Evolutionary conservation across 2,888 invertebrate species (phyloP).

Genomic region (Melanophora roralis): DNA sequence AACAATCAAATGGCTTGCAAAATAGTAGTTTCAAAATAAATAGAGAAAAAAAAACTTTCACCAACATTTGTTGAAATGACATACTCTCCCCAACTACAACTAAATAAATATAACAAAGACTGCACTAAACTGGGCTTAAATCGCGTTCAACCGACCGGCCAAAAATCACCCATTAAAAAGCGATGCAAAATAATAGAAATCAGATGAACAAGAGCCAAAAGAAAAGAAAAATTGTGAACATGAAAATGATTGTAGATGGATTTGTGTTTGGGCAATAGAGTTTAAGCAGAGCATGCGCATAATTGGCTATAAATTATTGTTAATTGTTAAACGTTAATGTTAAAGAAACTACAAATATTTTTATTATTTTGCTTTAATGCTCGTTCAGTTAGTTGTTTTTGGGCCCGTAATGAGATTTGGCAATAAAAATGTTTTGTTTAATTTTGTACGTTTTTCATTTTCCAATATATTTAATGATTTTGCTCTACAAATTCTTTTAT

Average conservation of each 20-base stretch:
- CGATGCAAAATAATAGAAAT: conserved; percentile 11
- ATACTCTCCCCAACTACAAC: conserved; percentile 39
- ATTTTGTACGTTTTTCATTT: conserved; percentile 36
- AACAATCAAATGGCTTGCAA: too few species aligned
- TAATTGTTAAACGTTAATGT: conserved; percentile 62
- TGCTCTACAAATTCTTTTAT: conserved; percentile 19
- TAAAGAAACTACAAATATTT: conserved; percentile 19
- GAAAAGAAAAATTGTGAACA: background rate
- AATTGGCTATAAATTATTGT: conserved; percentile 66
- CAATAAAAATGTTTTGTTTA: conserved; percentile 37
- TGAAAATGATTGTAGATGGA: conserved; percentile 35
- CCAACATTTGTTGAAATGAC: conserved; percentile 56
- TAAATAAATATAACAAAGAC: conserved; percentile 23
- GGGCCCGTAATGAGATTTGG: background rate
- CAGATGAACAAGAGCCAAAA: background rate
- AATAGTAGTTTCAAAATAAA: background rate
- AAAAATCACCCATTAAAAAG: conserved; percentile 40
- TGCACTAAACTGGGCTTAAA: conserved; percentile 18
- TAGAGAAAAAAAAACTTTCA: conserved; percentile 46
- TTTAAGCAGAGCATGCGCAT: conserved; percentile 62
- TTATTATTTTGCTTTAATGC: background rate
- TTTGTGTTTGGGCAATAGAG: conserved; percentile 50
- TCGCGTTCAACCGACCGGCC: conserved; percentile 1
- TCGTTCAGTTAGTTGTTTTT: background rate
- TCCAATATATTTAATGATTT: conserved; percentile 34